Conservation (phyloP, 2,888 invertebrate genomes). For the Apodemia hepburni region DNA sequence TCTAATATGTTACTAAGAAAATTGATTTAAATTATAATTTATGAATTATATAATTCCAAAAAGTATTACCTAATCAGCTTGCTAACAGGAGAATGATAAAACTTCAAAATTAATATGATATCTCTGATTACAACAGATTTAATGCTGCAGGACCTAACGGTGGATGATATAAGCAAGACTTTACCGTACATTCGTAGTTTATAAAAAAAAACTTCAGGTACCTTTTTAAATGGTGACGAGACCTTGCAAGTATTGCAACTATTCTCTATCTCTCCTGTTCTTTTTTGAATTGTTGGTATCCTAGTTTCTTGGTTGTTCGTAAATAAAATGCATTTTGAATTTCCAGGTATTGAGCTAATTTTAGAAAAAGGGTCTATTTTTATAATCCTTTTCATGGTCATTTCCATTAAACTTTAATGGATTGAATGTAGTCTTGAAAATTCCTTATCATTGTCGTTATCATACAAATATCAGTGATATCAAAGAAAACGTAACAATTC, state of each 20-base stretch:
- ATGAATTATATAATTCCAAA: conserved; percentile 29
- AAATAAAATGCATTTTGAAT: conserved; percentile 17
- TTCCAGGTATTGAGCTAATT: conserved; percentile 10
- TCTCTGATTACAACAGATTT: conserved; percentile 65
- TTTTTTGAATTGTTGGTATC: conserved; percentile 9
- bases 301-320: conserved; percentile 10
- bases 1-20: not conserved
- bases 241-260: conserved; percentile 11
- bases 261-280: conserved; percentile 3
- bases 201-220: conserved; percentile 61
- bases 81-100: conserved; percentile 32
- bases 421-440: not conserved
- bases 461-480: conserved; percentile 1
- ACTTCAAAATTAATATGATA: conserved; percentile 32
- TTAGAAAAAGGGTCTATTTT: not conserved
- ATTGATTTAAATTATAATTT: conserved; percentile 18
- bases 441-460: not conserved
- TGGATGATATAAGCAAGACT: conserved; percentile 70
- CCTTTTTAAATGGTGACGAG: conserved; percentile 35
- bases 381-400: conserved; percentile 6
- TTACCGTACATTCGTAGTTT: conserved; percentile 75
- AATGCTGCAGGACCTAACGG: conserved; percentile 72
- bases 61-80: conserved; percentile 50
- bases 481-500: conserved; percentile 20
- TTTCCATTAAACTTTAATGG: not conserved